phyloP scores from a whole-genome alignment of 2,113 vertebrate species.

The Neotragus pygmaeus region DNA sequence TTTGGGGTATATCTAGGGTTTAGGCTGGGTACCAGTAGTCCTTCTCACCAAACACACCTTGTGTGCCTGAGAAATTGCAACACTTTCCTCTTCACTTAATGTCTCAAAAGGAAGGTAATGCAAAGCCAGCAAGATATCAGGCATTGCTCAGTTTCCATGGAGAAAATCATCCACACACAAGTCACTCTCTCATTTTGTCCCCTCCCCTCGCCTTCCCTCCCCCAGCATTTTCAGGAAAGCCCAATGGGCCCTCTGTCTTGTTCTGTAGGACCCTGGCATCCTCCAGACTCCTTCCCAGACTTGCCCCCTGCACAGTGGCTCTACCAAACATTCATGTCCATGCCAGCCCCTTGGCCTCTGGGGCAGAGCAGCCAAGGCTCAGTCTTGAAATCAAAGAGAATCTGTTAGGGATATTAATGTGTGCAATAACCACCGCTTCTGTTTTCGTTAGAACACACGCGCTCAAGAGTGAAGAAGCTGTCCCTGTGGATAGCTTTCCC shows the following conservation, averaged over 20 bases:
- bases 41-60: background rate
- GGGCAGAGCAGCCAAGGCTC: background rate
- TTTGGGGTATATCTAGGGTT: background rate
- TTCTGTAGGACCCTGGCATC: background rate
- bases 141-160: background rate
- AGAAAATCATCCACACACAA: background rate
- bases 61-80: background rate
- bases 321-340: background rate
- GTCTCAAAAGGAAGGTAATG: background rate
- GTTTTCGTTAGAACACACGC: background rate
- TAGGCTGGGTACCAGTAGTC: background rate
- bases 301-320: background rate
- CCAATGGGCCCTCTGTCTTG: background rate
- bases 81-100: background rate
- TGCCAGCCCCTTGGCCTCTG: accelerated
- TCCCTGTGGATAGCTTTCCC: background rate
- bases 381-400: background rate
- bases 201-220: accelerated
- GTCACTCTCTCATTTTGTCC: background rate
- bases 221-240: background rate
- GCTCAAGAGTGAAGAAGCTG: background rate
- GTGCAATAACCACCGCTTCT: background rate
- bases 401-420: background rate
- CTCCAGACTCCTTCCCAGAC: background rate
- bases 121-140: background rate